phyloP scores from a whole-genome alignment of 2,113 vertebrate species.

The Balaeniceps rex region DNA sequence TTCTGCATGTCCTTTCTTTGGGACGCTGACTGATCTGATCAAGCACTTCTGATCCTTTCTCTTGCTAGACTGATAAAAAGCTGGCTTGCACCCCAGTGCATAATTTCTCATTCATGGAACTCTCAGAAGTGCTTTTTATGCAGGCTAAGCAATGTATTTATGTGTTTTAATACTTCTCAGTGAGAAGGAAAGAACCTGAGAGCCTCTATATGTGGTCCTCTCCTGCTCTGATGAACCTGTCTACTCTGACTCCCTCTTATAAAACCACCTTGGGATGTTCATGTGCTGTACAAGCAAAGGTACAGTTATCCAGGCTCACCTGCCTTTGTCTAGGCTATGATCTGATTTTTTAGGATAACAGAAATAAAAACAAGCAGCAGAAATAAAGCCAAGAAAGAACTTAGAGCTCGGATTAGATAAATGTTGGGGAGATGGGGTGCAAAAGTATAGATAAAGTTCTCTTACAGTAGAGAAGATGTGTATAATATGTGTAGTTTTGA shows the following conservation, averaged over 20 bases:
- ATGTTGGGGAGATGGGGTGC: not conserved
- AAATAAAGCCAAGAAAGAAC: not conserved
- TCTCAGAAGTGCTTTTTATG: not conserved
- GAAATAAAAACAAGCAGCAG: not conserved
- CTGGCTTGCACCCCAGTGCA: not conserved
- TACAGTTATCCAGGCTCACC: not conserved
- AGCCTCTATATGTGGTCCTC: not conserved
- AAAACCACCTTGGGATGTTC: not conserved
- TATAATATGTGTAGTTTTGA: rapidly evolving
- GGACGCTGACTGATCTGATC: not conserved
- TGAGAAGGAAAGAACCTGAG: not conserved
- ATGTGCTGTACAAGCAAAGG: not conserved
- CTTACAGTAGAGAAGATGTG: not conserved
- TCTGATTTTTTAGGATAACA: not conserved
- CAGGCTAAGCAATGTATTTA: not conserved
- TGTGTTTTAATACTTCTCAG: not conserved
- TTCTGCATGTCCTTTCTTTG: not conserved
- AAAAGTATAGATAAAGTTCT: not conserved
- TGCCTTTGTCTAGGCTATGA: not conserved
- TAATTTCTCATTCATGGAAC: not conserved
- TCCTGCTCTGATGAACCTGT: not conserved
- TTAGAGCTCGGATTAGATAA: not conserved
- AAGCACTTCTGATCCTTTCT: not conserved
- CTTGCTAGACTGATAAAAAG: not conserved
- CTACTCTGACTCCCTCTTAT: not conserved